phyloP scores from a whole-genome alignment of 2,888 invertebrate genomes.

The Octonoba sinensis region DNA sequence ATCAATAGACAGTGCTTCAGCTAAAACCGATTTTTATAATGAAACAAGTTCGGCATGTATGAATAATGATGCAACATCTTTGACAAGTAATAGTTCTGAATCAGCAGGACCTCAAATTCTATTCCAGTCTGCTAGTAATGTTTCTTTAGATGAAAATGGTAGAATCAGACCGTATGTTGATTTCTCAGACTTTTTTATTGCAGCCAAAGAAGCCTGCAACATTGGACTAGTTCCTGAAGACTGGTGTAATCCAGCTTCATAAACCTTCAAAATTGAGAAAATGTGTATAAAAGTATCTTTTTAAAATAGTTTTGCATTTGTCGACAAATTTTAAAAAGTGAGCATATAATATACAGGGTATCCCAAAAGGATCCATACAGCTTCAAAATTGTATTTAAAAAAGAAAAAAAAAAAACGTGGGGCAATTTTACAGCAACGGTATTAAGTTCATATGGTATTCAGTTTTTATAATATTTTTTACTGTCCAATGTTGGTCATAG shows the following conservation, averaged over 20 bases:
- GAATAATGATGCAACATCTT: conserved; percentile 32
- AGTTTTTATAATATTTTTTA: no score
- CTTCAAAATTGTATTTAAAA: no score
- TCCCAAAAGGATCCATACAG: no score
- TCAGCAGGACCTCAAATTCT: conserved; percentile 37
- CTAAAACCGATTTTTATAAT: conserved; percentile 2
- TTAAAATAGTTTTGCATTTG: no score
- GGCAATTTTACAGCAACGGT: no score
- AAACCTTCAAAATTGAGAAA: not conserved
- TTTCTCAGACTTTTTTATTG: conserved; percentile 84
- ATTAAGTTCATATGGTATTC: no score
- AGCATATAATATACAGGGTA: no score
- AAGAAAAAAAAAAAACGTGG: no score
- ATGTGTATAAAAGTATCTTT: no score
- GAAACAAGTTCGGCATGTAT: conserved; percentile 7
- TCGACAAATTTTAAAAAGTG: not conserved
- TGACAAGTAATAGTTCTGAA: conserved; percentile 48
- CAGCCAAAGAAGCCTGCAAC: conserved; percentile 77
- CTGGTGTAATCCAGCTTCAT: conserved; percentile 27
- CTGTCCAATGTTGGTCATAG: no score
- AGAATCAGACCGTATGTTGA: conserved; percentile 86
- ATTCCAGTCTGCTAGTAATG: conserved; percentile 47
- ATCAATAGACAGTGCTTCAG: conserved; percentile 26
- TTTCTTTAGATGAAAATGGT: conserved; percentile 77
- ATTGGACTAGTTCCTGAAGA: conserved; percentile 54